Evolutionary conservation across 1,140 invertebrate genomes (phyloP), one percentile per base, ranked within the genome.

Genomic region (Bombus waltoni): DNA sequence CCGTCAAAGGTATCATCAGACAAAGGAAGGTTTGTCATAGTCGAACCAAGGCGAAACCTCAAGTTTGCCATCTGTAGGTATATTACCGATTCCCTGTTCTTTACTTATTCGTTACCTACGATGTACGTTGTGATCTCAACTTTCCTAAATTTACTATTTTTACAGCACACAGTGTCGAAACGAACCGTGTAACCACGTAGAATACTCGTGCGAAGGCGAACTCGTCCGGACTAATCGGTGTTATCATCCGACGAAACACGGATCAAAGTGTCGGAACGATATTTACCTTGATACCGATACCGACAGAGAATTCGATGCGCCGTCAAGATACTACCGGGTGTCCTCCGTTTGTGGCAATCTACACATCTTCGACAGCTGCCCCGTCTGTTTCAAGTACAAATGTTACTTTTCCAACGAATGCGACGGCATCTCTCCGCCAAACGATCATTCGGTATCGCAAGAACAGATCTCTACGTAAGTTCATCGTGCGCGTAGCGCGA

Each of bases 21-120:
- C 95, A 95, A 83, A 88, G 89, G 75, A 93, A 82, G 88, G 95
- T 95, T 6, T 95, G 95, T 70, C 95, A 95, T 59, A 91, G 86
- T 83, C 92, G 91, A 70, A 88, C 86, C 66, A 90, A 89, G 77
- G 68, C 80, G 28, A 87, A 70, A 83, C 47, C 66, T 47, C 87
- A 91, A 78, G n/a, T 40, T 59, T 88, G 89, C 62, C 87, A 66
- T 66, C 35, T 78, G 94, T 94, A 88, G 88, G 89, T 90, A 81
- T 1, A 35, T 6, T 0, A 25, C 22, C 8, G 8, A 3, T 68
- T 68, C 35, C 6, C 35, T 22, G 1, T 22, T 35, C 3, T 8
- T 22, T 10, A 0, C 8, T 35, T 25, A 13, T 32, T n/a, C 10
- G 8, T 68, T 1, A 25, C 1, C 3, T 10, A 13, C 28, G 5